phyloP scores from a whole-genome alignment of 2,113 vertebrate genomes.

The Notothenia coriiceps region DNA sequence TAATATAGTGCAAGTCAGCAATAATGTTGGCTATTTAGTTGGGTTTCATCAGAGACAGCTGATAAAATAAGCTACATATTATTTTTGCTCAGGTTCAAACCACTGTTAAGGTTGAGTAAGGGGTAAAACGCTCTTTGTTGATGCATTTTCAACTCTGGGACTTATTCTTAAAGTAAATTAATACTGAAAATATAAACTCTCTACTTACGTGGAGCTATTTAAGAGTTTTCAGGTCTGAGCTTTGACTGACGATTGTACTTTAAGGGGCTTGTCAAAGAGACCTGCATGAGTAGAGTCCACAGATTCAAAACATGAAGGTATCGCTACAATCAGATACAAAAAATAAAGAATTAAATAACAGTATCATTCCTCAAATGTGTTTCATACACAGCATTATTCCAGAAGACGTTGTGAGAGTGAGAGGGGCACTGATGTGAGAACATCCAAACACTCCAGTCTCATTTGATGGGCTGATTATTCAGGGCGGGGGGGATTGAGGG shows the following conservation, averaged over 20 bases:
- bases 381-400: constrained; percentile 76
- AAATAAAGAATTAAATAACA: constrained; percentile 79
- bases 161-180: constrained; percentile 22
- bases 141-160: constrained; percentile 5
- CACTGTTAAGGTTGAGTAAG: neutral
- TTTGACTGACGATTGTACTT: constrained; percentile 65
- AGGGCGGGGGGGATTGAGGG: neutral
- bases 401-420: constrained; percentile 54
- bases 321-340: constrained; percentile 60
- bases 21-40: neutral
- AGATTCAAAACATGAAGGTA: constrained; percentile 46
- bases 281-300: constrained; percentile 44
- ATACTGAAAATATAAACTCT: constrained; percentile 61
- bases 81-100: constrained; percentile 40
- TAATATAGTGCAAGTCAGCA: constrained; percentile 23
- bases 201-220: neutral
- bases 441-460: constrained; percentile 56
- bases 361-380: constrained; percentile 73
- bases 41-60: constrained; percentile 32
- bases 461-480: constrained; percentile 17
- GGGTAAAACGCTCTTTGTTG: neutral
- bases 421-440: constrained; percentile 54
- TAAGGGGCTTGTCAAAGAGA: constrained; percentile 40
- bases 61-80: constrained; percentile 66
- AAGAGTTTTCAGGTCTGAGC: constrained; percentile 27